phyloP scores from a whole-genome alignment of 2,113 vertebrate species.

The Toxotes chatareus region DNA sequence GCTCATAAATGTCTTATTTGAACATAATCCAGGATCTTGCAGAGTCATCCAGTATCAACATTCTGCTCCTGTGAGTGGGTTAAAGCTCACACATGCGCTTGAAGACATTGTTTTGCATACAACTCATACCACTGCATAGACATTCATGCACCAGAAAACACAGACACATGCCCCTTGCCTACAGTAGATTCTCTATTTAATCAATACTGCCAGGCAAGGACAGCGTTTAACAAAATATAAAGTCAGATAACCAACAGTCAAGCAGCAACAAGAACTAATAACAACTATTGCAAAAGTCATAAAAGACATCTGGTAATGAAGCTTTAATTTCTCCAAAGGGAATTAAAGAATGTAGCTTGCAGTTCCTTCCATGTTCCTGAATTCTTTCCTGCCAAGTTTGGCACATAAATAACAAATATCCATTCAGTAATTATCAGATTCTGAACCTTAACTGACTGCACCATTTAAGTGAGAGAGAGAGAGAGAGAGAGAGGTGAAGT shows the following conservation, averaged over 20 bases:
- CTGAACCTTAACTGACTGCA: not conserved
- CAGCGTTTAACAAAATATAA: constrained; percentile 2
- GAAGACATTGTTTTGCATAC: not conserved
- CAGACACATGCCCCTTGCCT: not conserved
- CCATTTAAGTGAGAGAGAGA: constrained; percentile 2
- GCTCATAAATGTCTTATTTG: not conserved
- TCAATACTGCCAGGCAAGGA: constrained; percentile 24
- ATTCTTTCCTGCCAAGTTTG: constrained; percentile 23
- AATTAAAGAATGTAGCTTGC: constrained; percentile 11
- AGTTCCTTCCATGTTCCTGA: constrained; percentile 33
- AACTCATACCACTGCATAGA: not conserved
- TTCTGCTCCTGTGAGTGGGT: not conserved
- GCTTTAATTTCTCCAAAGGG: constrained; percentile 44
- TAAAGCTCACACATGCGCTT: not conserved
- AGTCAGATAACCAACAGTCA: not conserved
- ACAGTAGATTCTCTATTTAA: not conserved
- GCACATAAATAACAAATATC: constrained; percentile 10
- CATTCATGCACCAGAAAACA: not conserved
- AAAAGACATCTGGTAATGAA: constrained; percentile 39
- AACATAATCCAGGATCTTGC: not conserved
- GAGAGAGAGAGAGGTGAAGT: not conserved
- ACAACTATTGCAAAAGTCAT: not conserved
- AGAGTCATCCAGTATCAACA: too few relatives aligned
- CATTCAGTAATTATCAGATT: constrained; percentile 12
- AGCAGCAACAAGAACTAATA: constrained; percentile 7